Evolutionary conservation across 2,888 invertebrate genomes (phyloP).

Genomic region (Lasioglossum malachurum): DNA sequence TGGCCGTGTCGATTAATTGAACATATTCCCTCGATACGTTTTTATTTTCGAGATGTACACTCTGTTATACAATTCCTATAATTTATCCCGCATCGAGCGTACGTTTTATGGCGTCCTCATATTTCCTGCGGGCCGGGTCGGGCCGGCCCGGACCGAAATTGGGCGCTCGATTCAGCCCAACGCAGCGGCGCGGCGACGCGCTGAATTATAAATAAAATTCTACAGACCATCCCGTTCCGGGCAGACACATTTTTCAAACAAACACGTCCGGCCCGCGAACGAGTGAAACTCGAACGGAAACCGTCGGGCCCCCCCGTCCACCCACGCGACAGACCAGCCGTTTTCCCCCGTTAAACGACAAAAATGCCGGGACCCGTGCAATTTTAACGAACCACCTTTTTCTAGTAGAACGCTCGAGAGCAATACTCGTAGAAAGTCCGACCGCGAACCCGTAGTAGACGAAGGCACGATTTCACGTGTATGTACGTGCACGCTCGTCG

Average conservation of each 20-base stretch:
- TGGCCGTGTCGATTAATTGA: not conserved
- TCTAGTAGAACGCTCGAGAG: slow-evolving; percentile 21
- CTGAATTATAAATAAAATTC: slow-evolving; percentile 49
- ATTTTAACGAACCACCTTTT: slow-evolving; percentile 42
- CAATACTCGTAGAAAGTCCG: slow-evolving; percentile 40
- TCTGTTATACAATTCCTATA: slow-evolving; percentile 15
- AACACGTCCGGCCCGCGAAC: slow-evolving; percentile 17
- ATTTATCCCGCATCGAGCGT: slow-evolving; percentile 1
- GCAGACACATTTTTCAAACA: slow-evolving; percentile 26
- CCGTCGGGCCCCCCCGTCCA: not conserved
- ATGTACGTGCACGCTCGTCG: slow-evolving; percentile 20
- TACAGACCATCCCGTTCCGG: slow-evolving; percentile 4
- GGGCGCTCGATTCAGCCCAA: slow-evolving; percentile 24
- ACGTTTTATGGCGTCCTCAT: slow-evolving; percentile 16
- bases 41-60: slow-evolving; percentile 1
- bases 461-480: slow-evolving; percentile 44
- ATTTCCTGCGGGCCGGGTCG: not conserved
- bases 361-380: slow-evolving; percentile 33
- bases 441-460: slow-evolving; percentile 3
- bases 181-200: slow-evolving; percentile 2
- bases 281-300: slow-evolving; percentile 35
- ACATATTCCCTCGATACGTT: not conserved
- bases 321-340: not conserved
- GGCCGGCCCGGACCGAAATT: slow-evolving; percentile 6
- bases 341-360: slow-evolving; percentile 21